Evolutionary conservation across 2,888 invertebrate species (phyloP), one percentile per base, ranked within the genome.

Genomic region (Parnassius apollo): DNA sequence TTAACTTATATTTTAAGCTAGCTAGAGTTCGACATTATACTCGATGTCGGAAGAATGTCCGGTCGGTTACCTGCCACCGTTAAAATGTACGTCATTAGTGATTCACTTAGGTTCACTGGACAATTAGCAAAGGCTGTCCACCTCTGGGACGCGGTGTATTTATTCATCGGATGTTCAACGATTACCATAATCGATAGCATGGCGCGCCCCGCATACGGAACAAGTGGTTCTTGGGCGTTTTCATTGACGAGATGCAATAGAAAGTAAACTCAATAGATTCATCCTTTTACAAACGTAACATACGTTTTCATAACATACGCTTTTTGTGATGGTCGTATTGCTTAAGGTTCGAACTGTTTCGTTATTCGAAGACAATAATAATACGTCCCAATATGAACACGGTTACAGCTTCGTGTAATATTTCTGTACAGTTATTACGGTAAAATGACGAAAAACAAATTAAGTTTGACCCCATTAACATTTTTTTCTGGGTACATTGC

Each of bases 91-190:
- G 78, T 72, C 80, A 86, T 88, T 86, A 88, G 78, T 86, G 86
- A 89, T 88, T 89, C 90, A 88, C 80, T 76, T 78, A 87, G 77
- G 89, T 88, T 87, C 87, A 88, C 82, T 84, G 88, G 84, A 88
- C 90, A 91, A 91, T 91, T 91, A 91, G 91, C 86, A 88, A 88
- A 91, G 91, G 91, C 89, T 91, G 91, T 89, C 88, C 85, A 91
- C 91, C 91, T 90, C 87, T 88, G 83, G 81, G 83, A 80, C 77
- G 76, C 81, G 81, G 76, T 84, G 85, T 88, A 88, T 88, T 84
- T 88, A 91, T 91, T 91, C 90, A 91, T 90, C 91, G 89, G 88
- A 88, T 90, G 91, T 88, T 79, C 81, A 85, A 72, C 80, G 91
- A 91, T 91, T 91, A 91, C 88, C 91, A 91, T 91, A 91, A 90